phyloP scores from a whole-genome alignment of 2,797 vertebrate genomes.

The Anguilla marmorata region DNA sequence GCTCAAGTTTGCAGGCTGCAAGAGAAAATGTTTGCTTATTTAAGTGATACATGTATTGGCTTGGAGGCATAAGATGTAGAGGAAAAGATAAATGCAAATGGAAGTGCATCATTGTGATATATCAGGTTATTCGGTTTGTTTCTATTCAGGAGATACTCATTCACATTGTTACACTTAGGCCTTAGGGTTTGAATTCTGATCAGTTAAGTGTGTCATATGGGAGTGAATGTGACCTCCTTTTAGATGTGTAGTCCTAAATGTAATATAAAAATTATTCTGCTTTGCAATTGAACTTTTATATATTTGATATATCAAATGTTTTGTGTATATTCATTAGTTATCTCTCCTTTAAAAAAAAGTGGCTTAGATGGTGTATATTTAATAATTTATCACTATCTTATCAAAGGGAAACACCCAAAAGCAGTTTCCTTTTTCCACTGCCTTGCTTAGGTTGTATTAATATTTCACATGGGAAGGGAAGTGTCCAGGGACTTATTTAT shows the following conservation, averaged over 20 bases:
- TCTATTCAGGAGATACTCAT: too few species aligned
- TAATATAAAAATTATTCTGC: too few species aligned
- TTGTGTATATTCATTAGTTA: not conserved
- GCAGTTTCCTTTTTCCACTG: not conserved
- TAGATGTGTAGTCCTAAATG: too few species aligned
- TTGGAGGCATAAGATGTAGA: too few species aligned
- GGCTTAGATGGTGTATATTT: not conserved
- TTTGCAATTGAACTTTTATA: not conserved
- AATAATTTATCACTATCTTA: not conserved
- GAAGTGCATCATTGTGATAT: too few species aligned
- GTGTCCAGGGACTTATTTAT: not conserved
- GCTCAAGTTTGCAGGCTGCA: not conserved
- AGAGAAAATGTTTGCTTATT: not conserved
- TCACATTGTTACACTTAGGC: too few species aligned
- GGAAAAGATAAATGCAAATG: too few species aligned
- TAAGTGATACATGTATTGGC: not conserved
- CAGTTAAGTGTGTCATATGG: too few species aligned
- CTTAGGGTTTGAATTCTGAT: too few species aligned
- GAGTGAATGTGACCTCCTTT: too few species aligned
- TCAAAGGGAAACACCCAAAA: constrained; percentile 1
- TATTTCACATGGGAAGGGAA: not conserved
- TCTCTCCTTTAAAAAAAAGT: not conserved
- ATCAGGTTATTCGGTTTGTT: too few species aligned
- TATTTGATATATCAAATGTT: not conserved
- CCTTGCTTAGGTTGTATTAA: not conserved